Base-by-base conservation (phyloP, 2,888 invertebrate genomes). In the Nemapogon koenigi region DNA sequence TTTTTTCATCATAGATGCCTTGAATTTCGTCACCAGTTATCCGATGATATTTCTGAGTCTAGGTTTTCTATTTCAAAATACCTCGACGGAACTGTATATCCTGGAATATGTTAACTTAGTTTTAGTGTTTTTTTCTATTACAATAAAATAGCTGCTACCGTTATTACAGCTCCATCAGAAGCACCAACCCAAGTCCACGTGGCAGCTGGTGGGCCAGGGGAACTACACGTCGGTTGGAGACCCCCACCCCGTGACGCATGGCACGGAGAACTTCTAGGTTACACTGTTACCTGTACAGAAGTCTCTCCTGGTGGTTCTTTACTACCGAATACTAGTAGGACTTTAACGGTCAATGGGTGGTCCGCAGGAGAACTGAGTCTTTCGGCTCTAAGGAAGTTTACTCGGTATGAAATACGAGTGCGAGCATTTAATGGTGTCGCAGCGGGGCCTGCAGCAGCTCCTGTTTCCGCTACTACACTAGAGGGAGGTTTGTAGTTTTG, bases 391-490 rank as follows among this genome's bases (percentile, higher is more conserved):
- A 82, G 85, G 41, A 90, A 91, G 55, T 91, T 89, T 57, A 90
- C 91, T 0, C 85, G 88, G 36, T 93, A 93, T 61, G 86, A 87
- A 39, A 83, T 93, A 6, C 84, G 88, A 2, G 88, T 92, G 15
- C 82, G 88, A 43, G 91, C 91, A 0, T 91, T 89, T 61, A 93
- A 92, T 62, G 83, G 85, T 1, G 87, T 90, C 22, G 92, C 91
- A 0, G 85, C 88, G 30, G 91, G 93, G 0, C 90, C 92, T 0
- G 78, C 85, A 0, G 88, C 90, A 3, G 80, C 83, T 4, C 85
- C 88, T 1, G 82, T 87, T 10, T 73, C 83, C 11, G 87, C 86
- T 10, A 85, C 86, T 17, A 89, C 89, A 2, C 71, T 88, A 28
- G 89, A 89, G 73, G 88, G 89, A 78, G 85, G 86, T 85, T 55